Evolutionary conservation across 2,113 vertebrate species (phyloP).

Genomic region (Oreochromis niloticus): DNA sequence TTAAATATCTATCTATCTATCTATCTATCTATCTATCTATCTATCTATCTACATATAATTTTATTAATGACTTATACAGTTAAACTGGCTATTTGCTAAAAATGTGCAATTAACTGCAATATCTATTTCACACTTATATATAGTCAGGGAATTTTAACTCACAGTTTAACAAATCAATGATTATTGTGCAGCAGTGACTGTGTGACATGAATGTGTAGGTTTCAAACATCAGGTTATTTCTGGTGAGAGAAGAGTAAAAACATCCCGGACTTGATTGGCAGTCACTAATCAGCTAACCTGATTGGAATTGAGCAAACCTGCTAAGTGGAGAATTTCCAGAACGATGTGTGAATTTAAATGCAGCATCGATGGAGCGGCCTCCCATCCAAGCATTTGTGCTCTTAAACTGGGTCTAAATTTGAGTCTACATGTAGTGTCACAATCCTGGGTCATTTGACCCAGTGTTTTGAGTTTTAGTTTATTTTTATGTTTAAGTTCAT

Average conservation of each 20-base stretch:
- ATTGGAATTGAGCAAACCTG: background rate
- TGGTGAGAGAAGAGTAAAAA: background rate
- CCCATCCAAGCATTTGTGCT: background rate
- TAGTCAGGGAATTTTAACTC: background rate
- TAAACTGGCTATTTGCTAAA: background rate
- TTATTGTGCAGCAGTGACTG: background rate
- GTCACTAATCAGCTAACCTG: background rate
- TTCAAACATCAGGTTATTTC: background rate
- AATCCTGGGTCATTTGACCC: too few relatives aligned
- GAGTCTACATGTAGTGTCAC: background rate
- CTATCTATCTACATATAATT: background rate
- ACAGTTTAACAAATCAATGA: background rate
- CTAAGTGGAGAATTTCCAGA: background rate
- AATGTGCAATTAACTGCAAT: accelerated
- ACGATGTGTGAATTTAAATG: background rate
- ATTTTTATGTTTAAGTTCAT: too few relatives aligned
- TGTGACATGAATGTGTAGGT: background rate
- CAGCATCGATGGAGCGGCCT: background rate
- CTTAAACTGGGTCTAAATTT: background rate
- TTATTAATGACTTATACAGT: accelerated
- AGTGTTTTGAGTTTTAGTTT: too few relatives aligned
- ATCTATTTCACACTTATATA: background rate
- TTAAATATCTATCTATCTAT: too few relatives aligned
- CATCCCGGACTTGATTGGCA: background rate
- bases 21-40: accelerated